Conservation (phyloP, 2,797 vertebrate species). For the Varecia variegata region DNA sequence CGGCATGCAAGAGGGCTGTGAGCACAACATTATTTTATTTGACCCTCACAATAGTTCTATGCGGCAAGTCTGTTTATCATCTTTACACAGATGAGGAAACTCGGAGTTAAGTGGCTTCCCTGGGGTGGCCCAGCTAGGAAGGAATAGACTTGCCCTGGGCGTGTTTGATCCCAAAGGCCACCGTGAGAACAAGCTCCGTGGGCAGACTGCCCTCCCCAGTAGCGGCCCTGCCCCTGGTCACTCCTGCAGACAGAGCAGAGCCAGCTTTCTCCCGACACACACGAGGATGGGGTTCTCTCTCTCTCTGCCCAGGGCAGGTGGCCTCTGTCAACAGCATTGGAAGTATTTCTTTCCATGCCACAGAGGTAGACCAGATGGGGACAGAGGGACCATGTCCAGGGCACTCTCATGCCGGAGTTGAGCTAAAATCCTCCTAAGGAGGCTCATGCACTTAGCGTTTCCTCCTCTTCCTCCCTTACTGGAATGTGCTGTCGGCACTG, state of each 20-base stretch:
- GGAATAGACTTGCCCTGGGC: background rate
- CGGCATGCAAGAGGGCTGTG: background rate
- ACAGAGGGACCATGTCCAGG: background rate
- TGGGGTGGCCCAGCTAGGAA: background rate
- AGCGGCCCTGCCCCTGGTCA: background rate
- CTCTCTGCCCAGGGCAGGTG: background rate
- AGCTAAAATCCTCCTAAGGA: background rate
- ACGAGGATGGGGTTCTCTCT: background rate
- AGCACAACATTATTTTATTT: background rate
- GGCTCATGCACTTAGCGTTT: background rate
- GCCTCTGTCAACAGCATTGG: background rate
- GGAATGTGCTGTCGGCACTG: background rate
- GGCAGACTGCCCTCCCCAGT: background rate
- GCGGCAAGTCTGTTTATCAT: background rate
- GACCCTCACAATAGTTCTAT: background rate
- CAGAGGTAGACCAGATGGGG: background rate
- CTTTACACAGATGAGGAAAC: background rate
- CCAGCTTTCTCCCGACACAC: background rate
- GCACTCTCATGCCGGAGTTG: accelerated
- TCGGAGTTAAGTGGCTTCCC: background rate
- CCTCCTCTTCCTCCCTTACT: background rate
- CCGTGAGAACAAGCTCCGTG: background rate
- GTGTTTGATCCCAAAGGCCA: background rate
- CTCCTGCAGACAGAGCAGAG: background rate
- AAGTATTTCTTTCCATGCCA: background rate